A percentile compares a stretch with the other conserved stretches of the same genome.
phyloP scores from a whole-genome alignment of 2,888 invertebrate species.

The Troides oblongomaculatus region DNA sequence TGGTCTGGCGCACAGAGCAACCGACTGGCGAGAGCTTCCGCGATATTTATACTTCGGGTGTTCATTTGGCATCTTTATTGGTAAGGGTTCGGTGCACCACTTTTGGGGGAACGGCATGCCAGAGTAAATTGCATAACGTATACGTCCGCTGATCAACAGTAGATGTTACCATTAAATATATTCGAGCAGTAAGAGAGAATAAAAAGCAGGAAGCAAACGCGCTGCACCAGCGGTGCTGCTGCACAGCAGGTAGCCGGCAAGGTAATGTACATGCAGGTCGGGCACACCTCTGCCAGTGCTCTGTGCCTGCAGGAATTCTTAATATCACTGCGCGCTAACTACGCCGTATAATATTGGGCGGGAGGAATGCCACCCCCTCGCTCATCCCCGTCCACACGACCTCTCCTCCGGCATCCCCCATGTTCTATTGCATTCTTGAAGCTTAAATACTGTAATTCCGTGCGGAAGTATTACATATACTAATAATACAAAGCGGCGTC shows the following conservation, averaged over 20 bases:
- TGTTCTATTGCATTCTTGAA: slow-evolving; percentile 20
- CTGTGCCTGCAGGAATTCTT: slow-evolving; percentile 72
- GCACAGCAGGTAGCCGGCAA: neutral
- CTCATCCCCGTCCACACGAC: slow-evolving; percentile 17
- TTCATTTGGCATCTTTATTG: too few species aligned
- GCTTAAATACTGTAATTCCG: slow-evolving; percentile 4
- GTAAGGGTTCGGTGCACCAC: too few species aligned
- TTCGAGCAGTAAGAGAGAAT: too few species aligned
- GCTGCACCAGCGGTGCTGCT: too few species aligned
- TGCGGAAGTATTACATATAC: neutral
- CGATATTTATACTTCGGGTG: too few species aligned
- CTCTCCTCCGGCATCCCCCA: neutral
- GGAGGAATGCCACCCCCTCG: slow-evolving; percentile 40
- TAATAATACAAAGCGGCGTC: too few species aligned
- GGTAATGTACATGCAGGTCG: neutral
- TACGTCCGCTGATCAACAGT: neutral
- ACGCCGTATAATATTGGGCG: slow-evolving; percentile 74
- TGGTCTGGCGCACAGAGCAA: slow-evolving; percentile 40
- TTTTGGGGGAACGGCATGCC: too few species aligned
- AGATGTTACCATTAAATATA: neutral
- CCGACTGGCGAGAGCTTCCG: slow-evolving; percentile 32
- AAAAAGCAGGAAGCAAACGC: too few species aligned
- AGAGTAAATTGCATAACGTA: too few species aligned
- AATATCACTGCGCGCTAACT: slow-evolving; percentile 80
- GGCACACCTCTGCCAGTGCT: slow-evolving; percentile 37